Percentiles rank a stretch among this genome's conserved stretches.
Evolutionary conservation across 2,113 vertebrate species (phyloP).

Genomic region (Stegostoma tigrinum): DNA sequence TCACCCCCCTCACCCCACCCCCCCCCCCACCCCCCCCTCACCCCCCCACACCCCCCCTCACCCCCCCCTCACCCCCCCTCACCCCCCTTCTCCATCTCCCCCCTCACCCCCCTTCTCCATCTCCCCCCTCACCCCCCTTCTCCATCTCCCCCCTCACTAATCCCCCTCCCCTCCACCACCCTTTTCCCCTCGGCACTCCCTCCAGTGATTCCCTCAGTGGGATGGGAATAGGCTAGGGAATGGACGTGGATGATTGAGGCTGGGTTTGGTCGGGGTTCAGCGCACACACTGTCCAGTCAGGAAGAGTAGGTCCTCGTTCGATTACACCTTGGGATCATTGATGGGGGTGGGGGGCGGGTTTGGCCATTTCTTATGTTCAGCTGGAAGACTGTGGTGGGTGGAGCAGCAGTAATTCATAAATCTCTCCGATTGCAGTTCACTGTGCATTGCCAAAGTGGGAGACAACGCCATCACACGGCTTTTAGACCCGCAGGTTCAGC

Average conservation of each 20-base stretch:
- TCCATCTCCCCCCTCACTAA: not conserved
- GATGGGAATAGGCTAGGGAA: rapidly evolving
- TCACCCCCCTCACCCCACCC: not conserved
- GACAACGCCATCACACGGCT: not conserved
- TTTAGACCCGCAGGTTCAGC: no score
- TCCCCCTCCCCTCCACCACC: not conserved
- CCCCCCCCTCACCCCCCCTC: not conserved
- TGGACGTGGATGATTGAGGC: not conserved
- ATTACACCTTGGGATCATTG: not conserved
- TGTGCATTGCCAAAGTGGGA: not conserved
- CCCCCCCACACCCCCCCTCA: not conserved
- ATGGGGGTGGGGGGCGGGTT: no score
- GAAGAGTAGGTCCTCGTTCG: not conserved
- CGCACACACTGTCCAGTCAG: not conserved
- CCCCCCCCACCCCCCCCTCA: not conserved
- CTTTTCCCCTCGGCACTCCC: not conserved
- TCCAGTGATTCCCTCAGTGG: not conserved
- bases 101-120: not conserved
- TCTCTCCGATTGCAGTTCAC: no score
- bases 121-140: no score
- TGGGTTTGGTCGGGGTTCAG: not conserved
- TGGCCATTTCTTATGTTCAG: not conserved
- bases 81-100: rapidly evolving
- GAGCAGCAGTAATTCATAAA: not conserved
- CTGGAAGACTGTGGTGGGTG: not conserved